Evolutionary conservation across 2,888 invertebrate genomes (phyloP).

Genomic region (Tiliacea citrago): DNA sequence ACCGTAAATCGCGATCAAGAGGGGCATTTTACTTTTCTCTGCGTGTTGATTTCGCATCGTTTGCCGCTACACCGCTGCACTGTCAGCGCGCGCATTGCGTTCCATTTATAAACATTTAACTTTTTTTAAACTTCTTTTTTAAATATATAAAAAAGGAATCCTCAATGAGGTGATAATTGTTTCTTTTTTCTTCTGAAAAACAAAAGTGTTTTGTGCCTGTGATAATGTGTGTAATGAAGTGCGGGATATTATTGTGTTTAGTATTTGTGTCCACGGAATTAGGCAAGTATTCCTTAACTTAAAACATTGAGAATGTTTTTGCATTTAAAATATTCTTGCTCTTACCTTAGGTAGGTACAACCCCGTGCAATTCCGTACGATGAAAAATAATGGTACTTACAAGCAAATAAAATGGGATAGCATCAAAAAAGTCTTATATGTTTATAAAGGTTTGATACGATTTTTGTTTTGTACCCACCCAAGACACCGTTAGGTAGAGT

Average conservation of each 20-base stretch:
- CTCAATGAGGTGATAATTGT: constrained; percentile 31
- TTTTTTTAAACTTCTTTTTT: neutral
- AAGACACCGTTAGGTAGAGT: neutral
- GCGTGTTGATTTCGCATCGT: constrained; percentile 56
- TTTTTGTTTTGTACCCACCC: no score
- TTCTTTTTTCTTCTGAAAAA: neutral
- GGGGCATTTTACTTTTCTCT: constrained; percentile 65
- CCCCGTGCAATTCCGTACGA: neutral
- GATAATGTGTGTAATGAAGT: constrained; percentile 76
- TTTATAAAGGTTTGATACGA: neutral
- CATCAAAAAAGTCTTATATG: neutral
- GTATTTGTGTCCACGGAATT: constrained; percentile 70
- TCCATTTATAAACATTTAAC: constrained; percentile 30
- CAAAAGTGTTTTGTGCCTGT: constrained; percentile 46
- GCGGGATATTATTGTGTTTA: constrained; percentile 72
- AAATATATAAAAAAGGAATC: neutral
- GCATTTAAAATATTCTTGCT: neutral
- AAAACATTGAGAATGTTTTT: neutral
- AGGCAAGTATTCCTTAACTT: constrained; percentile 72
- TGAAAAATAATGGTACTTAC: neutral
- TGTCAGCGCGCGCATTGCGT: constrained; percentile 42
- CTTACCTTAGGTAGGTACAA: neutral
- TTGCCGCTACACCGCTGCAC: constrained; percentile 28
- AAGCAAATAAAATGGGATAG: neutral
- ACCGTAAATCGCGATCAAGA: constrained; percentile 35